Conservation (phyloP, 2,888 invertebrate genomes). For the Melanargia galathea region DNA sequence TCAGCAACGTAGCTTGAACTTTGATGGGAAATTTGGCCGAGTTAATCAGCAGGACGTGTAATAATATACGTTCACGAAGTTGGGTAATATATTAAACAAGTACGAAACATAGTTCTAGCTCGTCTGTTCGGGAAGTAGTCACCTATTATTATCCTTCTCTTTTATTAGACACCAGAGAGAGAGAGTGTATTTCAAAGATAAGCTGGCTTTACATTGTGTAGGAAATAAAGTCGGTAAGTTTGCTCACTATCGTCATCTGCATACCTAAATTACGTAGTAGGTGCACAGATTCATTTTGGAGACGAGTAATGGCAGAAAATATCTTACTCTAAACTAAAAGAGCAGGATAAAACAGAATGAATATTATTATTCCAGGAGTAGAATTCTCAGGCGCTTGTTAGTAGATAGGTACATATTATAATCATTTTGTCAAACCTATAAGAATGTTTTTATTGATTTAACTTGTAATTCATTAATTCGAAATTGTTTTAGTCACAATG, state of each 20-base stretch:
- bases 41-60: constrained; percentile 21
- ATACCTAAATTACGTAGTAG: neutral
- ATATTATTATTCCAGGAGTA: no score
- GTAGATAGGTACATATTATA: no score
- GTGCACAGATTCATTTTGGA: no score
- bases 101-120: constrained; percentile 6
- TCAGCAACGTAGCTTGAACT: constrained; percentile 20
- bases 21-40: constrained; percentile 23
- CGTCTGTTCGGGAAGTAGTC: neutral
- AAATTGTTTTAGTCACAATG: neutral
- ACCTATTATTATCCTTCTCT: constrained; percentile 4
- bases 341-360: no score
- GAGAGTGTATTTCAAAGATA: neutral
- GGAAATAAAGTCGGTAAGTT: neutral
- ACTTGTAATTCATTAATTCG: constrained; percentile 4
- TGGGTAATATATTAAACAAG: constrained; percentile 10
- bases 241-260: neutral
- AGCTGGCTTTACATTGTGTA: neutral
- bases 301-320: no score
- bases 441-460: neutral
- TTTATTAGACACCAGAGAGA: constrained; percentile 1
- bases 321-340: no score
- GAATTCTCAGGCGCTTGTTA: no score
- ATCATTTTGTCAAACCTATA: constrained; percentile 1
- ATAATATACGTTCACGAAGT: constrained; percentile 21